Conservation (phyloP, 2,888 invertebrate species). For the Oeneis ivallda region DNA sequence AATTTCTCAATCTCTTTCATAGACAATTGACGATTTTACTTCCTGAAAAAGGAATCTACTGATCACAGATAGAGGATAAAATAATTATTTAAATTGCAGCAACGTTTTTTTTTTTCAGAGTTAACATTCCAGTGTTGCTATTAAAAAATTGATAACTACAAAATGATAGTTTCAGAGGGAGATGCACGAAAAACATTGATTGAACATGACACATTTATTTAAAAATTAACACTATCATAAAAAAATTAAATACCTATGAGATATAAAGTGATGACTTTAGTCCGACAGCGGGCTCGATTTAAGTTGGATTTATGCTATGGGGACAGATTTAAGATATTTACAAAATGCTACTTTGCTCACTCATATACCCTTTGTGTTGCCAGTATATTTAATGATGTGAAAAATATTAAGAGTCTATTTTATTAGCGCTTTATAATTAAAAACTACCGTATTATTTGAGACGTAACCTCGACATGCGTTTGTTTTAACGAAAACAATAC, state of each 20-base stretch:
- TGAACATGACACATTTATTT: conserved; percentile 68
- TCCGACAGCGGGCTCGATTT: conserved; percentile 61
- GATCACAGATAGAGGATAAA: conserved; percentile 38
- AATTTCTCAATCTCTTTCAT: conserved; percentile 57
- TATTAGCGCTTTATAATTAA: conserved; percentile 25
- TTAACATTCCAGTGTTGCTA: conserved; percentile 48
- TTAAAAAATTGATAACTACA: conserved; percentile 45
- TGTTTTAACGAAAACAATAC: conserved; percentile 8
- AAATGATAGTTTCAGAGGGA: conserved; percentile 56
- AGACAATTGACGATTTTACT: conserved; percentile 50
- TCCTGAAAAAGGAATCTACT: conserved; percentile 39
- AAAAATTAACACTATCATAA: conserved; percentile 71
- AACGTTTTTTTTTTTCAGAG: conserved; percentile 5
- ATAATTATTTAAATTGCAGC: conserved; percentile 11
- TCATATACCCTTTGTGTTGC: conserved; percentile 58
- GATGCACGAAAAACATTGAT: conserved; percentile 56
- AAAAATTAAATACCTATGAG: conserved; percentile 81
- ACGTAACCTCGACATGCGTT: neutral
- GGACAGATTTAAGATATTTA: conserved; percentile 74
- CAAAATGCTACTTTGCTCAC: conserved; percentile 76
- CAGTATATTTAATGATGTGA: conserved; percentile 42
- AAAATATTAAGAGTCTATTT: conserved; percentile 26
- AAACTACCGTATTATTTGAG: conserved; percentile 25
- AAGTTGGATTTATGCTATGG: conserved; percentile 77
- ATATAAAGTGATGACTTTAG: conserved; percentile 76